Conservation (phyloP, 1,140 invertebrate species). For the Drosophila oshimai region DNA sequence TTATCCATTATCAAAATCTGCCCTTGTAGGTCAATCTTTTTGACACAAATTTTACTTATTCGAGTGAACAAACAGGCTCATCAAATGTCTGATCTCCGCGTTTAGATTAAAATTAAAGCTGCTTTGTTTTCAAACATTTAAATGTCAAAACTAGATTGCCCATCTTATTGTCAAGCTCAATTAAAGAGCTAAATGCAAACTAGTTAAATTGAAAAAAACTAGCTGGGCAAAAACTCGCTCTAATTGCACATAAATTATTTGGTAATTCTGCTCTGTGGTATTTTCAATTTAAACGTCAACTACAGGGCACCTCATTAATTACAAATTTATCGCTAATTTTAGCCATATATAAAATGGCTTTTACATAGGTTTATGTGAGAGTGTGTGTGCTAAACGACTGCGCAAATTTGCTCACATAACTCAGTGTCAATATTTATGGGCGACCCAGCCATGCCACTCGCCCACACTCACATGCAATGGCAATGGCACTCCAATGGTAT, state of each 20-base stretch:
- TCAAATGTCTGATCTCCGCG: conserved; percentile 13
- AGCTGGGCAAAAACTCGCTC: conserved; percentile 10
- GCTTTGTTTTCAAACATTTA: conserved; percentile 24
- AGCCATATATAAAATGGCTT: conserved; percentile 40
- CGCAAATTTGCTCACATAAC: conserved; percentile 59
- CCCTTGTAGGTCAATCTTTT: conserved; percentile 9
- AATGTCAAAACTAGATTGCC: conserved; percentile 18
- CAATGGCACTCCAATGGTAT: conserved; percentile 9
- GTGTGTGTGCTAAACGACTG: conserved; percentile 39
- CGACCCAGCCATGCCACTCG: conserved; percentile 18
- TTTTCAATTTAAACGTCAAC: conserved; percentile 73
- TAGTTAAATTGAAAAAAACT: not conserved
- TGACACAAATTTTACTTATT: not conserved
- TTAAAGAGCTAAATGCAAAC: conserved; percentile 8
- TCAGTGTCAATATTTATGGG: conserved; percentile 71
- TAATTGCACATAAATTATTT: conserved; percentile 63
- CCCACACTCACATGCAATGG: conserved; percentile 3
- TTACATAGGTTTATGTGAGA: conserved; percentile 1
- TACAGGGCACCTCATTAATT: conserved; percentile 62
- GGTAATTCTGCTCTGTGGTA: conserved; percentile 42
- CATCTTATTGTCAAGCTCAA: not conserved
- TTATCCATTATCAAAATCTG: conserved; percentile 8
- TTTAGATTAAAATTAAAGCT: conserved; percentile 34
- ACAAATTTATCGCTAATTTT: conserved; percentile 64
- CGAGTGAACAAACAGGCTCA: conserved; percentile 14